Evolutionary conservation across 2,113 vertebrate genomes (phyloP).

Genomic region (Dromaius novaehollandiae): DNA sequence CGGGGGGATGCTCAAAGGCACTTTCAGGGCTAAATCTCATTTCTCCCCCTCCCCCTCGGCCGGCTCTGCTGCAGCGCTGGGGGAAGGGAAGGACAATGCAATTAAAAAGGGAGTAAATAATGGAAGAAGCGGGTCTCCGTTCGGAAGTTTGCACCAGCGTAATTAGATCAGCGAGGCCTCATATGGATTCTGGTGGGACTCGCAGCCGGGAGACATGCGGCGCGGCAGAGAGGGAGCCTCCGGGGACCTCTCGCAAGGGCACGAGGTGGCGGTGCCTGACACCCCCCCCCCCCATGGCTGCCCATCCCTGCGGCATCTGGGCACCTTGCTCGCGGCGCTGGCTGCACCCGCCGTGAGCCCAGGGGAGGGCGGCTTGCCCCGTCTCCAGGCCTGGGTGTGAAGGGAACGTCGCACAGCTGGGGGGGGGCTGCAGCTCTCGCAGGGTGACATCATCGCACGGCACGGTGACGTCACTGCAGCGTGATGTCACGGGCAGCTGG

Average conservation of each 20-base stretch:
- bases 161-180: background rate
- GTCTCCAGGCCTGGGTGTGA: too few species aligned
- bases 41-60: background rate
- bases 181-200: background rate
- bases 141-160: background rate
- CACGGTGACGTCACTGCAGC: background rate
- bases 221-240: background rate
- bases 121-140: background rate
- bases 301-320: background rate
- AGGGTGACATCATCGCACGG: background rate
- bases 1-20: background rate
- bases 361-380: too few species aligned
- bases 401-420: too few species aligned
- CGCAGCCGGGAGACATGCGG: background rate
- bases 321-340: background rate
- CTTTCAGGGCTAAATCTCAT: background rate
- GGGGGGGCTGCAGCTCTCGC: background rate
- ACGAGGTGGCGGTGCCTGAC: background rate
- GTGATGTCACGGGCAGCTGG: background rate
- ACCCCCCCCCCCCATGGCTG: background rate
- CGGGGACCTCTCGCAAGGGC: background rate
- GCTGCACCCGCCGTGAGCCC: too few species aligned
- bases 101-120: background rate
- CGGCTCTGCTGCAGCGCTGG: background rate
- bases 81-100: background rate